A percentile compares a stretch with the other conserved stretches of the same genome.
These are phyloP conservation scores for Anarrhichthys ocellatus DNA, from an alignment of 2,113 vertebrate species.

Conservation along the genomic window DNA sequence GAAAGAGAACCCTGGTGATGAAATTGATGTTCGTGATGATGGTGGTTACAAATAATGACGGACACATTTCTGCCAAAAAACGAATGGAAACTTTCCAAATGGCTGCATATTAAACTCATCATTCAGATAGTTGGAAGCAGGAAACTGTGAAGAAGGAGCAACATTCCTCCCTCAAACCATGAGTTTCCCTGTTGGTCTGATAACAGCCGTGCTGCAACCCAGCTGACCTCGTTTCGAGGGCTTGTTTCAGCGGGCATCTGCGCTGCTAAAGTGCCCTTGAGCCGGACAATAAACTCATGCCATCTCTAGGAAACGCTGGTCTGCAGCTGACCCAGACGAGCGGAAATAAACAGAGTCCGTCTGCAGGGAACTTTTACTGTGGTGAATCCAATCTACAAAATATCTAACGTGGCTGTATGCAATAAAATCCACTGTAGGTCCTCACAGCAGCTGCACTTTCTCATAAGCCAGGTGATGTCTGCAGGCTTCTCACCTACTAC, in stretches of 20 bases:
- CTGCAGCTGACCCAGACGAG: conserved; percentile 6
- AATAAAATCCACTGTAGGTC: background rate
- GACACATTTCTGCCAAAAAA: background rate
- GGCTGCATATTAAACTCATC: background rate
- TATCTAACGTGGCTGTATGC: background rate
- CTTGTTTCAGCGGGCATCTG: conserved; percentile 12
- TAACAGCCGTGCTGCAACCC: background rate
- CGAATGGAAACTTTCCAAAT: background rate
- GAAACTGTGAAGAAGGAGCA: background rate
- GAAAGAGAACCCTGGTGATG: background rate
- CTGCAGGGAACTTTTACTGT: conserved; percentile 4
- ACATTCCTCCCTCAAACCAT: background rate
- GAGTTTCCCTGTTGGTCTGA: background rate
- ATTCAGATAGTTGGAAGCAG: background rate
- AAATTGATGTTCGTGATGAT: conserved; percentile 8
- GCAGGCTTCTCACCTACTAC: conserved; percentile 3
- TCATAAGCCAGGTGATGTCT: background rate
- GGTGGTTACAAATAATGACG: background rate
- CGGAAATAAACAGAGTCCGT: background rate
- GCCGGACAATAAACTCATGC: conserved; percentile 3
- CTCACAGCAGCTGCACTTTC: background rate
- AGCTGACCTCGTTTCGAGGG: conserved; percentile 23
- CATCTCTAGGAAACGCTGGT: background rate
- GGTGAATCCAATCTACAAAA: conserved; percentile 5
- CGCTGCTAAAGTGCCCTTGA: conserved; percentile 30